Conservation (phyloP, 2,113 vertebrate species). For the Ptyas mucosa region DNA sequence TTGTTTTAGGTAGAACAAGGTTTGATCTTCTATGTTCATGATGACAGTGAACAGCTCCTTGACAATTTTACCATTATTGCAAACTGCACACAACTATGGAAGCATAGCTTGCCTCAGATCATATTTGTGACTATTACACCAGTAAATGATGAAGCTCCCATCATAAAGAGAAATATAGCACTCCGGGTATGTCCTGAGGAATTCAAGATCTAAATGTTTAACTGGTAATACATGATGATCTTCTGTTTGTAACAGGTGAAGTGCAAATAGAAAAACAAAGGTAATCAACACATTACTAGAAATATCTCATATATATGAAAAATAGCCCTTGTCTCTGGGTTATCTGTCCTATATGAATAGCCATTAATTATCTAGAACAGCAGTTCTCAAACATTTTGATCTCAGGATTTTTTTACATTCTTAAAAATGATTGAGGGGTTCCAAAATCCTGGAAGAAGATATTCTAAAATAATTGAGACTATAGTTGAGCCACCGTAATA, state of each 20-base stretch:
- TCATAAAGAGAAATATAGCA: slow-evolving; percentile 81
- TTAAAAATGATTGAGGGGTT: slow-evolving; percentile 39
- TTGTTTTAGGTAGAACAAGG: slow-evolving; percentile 80
- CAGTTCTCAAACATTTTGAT: neutral
- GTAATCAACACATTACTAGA: neutral
- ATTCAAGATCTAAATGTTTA: slow-evolving; percentile 1
- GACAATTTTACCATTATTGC: slow-evolving; percentile 83
- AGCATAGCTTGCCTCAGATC: slow-evolving; percentile 77
- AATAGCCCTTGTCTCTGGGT: neutral
- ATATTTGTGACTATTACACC: slow-evolving; percentile 76
- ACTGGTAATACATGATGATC: neutral
- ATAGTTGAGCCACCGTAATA: slow-evolving; percentile 75
- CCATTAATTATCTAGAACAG: neutral
- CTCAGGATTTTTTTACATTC: neutral
- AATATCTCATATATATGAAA: neutral
- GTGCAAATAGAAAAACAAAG: neutral
- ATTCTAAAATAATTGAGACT: slow-evolving; percentile 79
- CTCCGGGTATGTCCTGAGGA: slow-evolving; percentile 77
- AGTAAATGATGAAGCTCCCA: slow-evolving; percentile 84
- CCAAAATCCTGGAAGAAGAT: slow-evolving; percentile 74
- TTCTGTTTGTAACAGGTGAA: neutral
- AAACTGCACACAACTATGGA: slow-evolving; percentile 78
- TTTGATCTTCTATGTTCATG: slow-evolving; percentile 85
- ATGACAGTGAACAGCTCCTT: slow-evolving; percentile 75
- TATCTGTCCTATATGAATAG: neutral